phyloP scores from a whole-genome alignment of 1,140 invertebrate genomes.

The Thrips palmi region DNA sequence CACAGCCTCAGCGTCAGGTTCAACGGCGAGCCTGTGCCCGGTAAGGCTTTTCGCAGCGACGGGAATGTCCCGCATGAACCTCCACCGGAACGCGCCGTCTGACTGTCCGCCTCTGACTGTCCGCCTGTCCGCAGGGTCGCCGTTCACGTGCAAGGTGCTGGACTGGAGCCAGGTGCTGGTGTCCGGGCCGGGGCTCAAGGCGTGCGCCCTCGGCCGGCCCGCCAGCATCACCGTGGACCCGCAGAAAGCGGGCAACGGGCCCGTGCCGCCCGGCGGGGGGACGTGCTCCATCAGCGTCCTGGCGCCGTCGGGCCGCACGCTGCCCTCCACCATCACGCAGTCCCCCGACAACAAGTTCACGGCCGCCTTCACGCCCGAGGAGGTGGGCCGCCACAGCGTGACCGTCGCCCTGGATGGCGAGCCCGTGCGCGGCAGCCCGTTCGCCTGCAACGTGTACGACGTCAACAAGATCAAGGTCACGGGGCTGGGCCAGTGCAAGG shows the following conservation, averaged over 20 bases:
- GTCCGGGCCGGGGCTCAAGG: conserved; percentile 36
- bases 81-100: too few relatives aligned
- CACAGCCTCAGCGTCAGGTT: conserved; percentile 85
- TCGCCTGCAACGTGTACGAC: conserved; percentile 84
- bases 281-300: conserved; percentile 47
- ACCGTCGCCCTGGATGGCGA: conserved; percentile 61
- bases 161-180: conserved; percentile 37
- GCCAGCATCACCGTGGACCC: conserved; percentile 41
- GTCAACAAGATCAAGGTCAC: conserved; percentile 68
- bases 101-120: too few relatives aligned
- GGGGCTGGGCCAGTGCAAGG: conserved; percentile 39
- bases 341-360: conserved; percentile 38
- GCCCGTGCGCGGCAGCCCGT: conserved; percentile 75
- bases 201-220: conserved; percentile 34
- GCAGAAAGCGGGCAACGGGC: conserved; percentile 24
- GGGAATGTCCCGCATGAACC: too few relatives aligned
- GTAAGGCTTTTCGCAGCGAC: conserved; percentile 27
- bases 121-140: too few relatives aligned
- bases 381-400: conserved; percentile 70
- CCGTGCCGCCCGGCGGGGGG: conserved; percentile 17
- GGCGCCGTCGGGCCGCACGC: conserved; percentile 55
- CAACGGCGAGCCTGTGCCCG: conserved; percentile 87
- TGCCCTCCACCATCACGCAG: conserved; percentile 40
- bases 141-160: conserved; percentile 66
- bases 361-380: conserved; percentile 58